Evolutionary conservation across 1,140 invertebrate genomes (phyloP), one percentile per base, ranked within the genome.

Genomic region (Lamellibrachia luymesi): DNA sequence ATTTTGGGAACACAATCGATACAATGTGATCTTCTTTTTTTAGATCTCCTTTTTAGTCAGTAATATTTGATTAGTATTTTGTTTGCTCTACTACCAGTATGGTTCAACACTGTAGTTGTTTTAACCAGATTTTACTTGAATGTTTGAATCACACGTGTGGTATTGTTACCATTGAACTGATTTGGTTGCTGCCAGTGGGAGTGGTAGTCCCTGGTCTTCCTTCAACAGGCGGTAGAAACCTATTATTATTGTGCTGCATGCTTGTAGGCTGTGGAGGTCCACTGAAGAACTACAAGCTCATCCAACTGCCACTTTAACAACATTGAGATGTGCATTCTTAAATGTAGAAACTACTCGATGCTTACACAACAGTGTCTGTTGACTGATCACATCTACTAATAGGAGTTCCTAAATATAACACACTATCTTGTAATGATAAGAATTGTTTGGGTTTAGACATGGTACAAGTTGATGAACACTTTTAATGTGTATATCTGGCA

Each of bases 71-170:
- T 2, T 80, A 4, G 17, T 17, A 8, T 17, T 22, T 80, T 80
- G 8, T 80, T 22, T 80, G 5, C 64, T 80, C 64, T 8, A 2
- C 64, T 80, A 22, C 64, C 64, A 80, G 64, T 80, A 80, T 80
- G 25, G 64, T 2, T 80, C 25, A 80, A 7, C 25, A 80, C 64
- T 80, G 64, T 80, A 80, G 64, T 80, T 80, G 64, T 80, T 80
- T 80, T 80, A 80, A 80, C 64, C 64, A 80, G 64, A 80, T 80
- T 80, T 80, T 80, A 80, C 64, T 80, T 80, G 64, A 80, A 80
- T 80, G 64, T 80, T 80, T 80, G 13, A 2, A 80, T 80, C 64
- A 80, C 64, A 80, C 64, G 25, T 80, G 8, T 80, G 64, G 64
- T 80, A 22, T 80, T 22, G 64, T 80, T 80, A 80, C 7, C 25